These are phyloP conservation scores for Apostichopus californicus DNA, from an alignment of 35 echinoderm and acorn worm genomes.

Conservation along the genomic window DNA sequence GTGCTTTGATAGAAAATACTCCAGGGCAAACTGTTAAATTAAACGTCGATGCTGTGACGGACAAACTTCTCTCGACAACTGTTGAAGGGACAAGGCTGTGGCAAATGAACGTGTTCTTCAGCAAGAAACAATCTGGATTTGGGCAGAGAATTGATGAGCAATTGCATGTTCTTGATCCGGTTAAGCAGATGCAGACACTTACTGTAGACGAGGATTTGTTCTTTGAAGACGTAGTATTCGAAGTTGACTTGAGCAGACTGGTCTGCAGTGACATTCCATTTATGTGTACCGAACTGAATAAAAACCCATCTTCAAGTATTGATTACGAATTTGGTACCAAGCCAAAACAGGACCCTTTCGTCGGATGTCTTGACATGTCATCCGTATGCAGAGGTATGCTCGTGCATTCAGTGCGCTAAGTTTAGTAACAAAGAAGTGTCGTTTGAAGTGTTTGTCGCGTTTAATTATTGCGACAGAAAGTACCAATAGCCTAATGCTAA, in stretches of 20 bases:
- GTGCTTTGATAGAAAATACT: constrained; percentile 31
- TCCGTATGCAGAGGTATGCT: constrained; percentile 63
- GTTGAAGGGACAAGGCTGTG: constrained; percentile 30
- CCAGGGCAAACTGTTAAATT: constrained; percentile 33
- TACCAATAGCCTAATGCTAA: too few relatives aligned
- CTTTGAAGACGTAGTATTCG: constrained; percentile 59
- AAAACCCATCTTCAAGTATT: constrained; percentile 69
- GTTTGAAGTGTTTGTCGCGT: too few relatives aligned
- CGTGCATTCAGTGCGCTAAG: too few relatives aligned
- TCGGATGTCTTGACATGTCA: constrained; percentile 56
- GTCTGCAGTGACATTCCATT: constrained; percentile 67
- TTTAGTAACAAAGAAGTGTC: too few relatives aligned
- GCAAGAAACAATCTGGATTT: constrained; percentile 6
- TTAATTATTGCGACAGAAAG: too few relatives aligned
- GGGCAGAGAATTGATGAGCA: constrained; percentile 49
- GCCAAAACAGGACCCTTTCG: constrained; percentile 60
- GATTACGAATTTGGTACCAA: constrained; percentile 68
- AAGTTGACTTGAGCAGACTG: constrained; percentile 66
- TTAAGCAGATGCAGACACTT: background rate
- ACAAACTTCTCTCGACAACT: constrained; percentile 3
- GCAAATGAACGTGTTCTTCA: constrained; percentile 53
- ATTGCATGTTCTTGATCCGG: constrained; percentile 43
- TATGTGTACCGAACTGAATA: constrained; percentile 78
- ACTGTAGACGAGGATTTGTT: constrained; percentile 28
- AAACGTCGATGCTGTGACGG: constrained; percentile 9